A percentile compares a stretch with the other conserved stretches of the same genome.
Evolutionary conservation across 1,140 invertebrate species (phyloP).

Genomic region (Hesperophylax magnus): DNA sequence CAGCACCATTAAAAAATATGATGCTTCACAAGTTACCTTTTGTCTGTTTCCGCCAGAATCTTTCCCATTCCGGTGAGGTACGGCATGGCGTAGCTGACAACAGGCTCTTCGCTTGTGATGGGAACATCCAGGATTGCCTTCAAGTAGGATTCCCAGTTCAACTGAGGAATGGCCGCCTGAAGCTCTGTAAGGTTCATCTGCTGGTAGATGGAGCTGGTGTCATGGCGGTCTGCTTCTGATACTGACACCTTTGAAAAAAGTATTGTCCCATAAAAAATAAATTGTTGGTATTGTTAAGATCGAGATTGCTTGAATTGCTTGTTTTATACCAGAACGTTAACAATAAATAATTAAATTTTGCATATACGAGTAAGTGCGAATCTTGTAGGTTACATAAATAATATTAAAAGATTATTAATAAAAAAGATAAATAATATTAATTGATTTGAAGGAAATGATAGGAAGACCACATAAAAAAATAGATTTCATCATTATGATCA

Average conservation of each 20-base stretch:
- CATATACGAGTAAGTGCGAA: too few species aligned
- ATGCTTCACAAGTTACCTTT: constrained; percentile 68
- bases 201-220: constrained; percentile 83
- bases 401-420: too few species aligned
- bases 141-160: constrained; percentile 86
- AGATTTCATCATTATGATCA: too few species aligned
- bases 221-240: constrained; percentile 86
- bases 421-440: too few species aligned
- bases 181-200: constrained; percentile 79
- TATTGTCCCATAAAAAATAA: neutral
- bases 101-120: constrained; percentile 78
- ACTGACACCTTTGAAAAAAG: constrained; percentile 74
- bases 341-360: too few species aligned
- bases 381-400: too few species aligned
- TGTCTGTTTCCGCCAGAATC: constrained; percentile 78
- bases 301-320: too few species aligned
- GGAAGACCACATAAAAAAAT: too few species aligned
- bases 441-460: too few species aligned
- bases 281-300: too few species aligned
- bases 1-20: too few species aligned
- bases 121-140: constrained; percentile 76
- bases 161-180: constrained; percentile 78
- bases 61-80: constrained; percentile 86
- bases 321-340: too few species aligned
- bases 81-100: constrained; percentile 85